Percentiles rank a stretch among this genome's conserved stretches.
phyloP scores from a whole-genome alignment of 2,797 vertebrate genomes.

The Miichthys miiuy region DNA sequence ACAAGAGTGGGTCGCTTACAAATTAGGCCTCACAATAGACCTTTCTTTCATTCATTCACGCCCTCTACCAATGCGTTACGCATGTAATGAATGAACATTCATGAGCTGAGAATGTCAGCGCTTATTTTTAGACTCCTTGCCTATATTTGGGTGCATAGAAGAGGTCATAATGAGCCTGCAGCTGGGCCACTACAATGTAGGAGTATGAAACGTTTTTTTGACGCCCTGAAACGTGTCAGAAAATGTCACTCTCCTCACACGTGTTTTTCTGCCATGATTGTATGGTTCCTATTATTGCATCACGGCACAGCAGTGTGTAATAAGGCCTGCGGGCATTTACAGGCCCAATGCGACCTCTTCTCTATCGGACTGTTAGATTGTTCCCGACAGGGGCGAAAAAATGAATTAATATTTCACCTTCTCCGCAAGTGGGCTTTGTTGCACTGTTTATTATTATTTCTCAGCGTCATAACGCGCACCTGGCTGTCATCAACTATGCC shows the following conservation, averaged over 20 bases:
- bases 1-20: slow-evolving; percentile 38
- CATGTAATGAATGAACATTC: slow-evolving; percentile 13
- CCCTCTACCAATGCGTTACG: background rate
- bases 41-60: background rate
- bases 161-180: slow-evolving; percentile 41
- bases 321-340: background rate
- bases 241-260: slow-evolving; percentile 32
- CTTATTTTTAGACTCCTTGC: slow-evolving; percentile 23
- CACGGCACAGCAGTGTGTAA: background rate
- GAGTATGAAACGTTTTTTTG: background rate
- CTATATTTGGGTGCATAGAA: slow-evolving; percentile 13
- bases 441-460: slow-evolving; percentile 4
- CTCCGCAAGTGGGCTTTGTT: background rate
- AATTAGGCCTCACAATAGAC: slow-evolving; percentile 22
- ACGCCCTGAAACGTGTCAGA: slow-evolving; percentile 31
- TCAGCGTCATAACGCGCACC: background rate
- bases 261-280: slow-evolving; percentile 31
- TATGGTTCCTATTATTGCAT: slow-evolving; percentile 13
- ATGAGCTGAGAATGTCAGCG: background rate
- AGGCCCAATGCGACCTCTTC: slow-evolving; percentile 36
- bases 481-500: slow-evolving; percentile 11
- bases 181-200: slow-evolving; percentile 17
- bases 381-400: background rate
- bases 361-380: slow-evolving; percentile 5
- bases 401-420: background rate